Base-by-base conservation (phyloP, 2,888 invertebrate species). In the Cheilosia vulpina region DNA sequence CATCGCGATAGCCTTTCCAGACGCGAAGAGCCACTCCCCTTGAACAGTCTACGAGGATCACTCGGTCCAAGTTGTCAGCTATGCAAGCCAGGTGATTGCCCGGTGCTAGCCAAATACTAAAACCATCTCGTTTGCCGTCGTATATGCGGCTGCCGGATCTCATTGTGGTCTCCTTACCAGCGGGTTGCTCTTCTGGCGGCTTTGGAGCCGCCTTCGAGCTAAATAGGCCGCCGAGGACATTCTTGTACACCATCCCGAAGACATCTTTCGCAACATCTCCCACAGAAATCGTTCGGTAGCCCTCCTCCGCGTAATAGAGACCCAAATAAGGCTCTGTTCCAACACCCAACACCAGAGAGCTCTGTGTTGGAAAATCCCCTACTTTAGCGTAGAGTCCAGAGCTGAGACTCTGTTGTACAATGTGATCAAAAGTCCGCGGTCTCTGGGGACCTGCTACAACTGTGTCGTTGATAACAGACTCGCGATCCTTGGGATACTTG, bases 1-100 rank as follows among this genome's bases (percentile, higher is more conserved):
- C 98, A 90, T 99, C 98, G 65, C 99, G 94, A 91, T 98, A 99
- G 4, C 99, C 99, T 93, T 99, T 99, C 94, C 98, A 98, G 90
- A 98, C 95, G 66, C 97, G 94, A 47, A 98, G 93, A 27, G 96
- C 95, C 68, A 96, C 94, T 1, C 98, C 97, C 87, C 94, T 94
- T 60, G 94, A 94, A 15, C 97, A 95, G 92, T 99, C 98, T 41
- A 99, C 92, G 17, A 99, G 93, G 53, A 96, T 94, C 0, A 99
- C 96, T 76, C 99, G 94, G 31, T 98, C 98, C 89, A 97, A 94
- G 88, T 95, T 95, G 92, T 99, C 99, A 0, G 96, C 94, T 52
- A 97, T 93, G 0, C 96, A 97, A 0, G 97, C 97, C 4, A 98
- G 93, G 38, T 95, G 94, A 78, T 96, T 90, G 3, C 89, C 90